Evolutionary conservation across 1,140 invertebrate genomes (phyloP), one percentile per base, ranked within the genome.

Genomic region (Drosophila sucinea): DNA sequence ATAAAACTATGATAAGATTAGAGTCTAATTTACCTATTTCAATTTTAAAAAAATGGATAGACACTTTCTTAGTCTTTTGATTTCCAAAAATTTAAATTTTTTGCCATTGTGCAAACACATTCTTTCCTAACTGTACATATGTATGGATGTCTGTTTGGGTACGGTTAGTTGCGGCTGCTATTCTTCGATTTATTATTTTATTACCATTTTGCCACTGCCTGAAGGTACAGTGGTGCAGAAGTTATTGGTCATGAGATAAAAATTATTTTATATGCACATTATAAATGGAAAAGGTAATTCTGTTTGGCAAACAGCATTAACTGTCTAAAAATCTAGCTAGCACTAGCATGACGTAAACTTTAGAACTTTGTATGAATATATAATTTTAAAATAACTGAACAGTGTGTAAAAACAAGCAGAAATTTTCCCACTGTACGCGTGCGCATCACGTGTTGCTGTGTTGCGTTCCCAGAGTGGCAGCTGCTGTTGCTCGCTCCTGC

Each of bases 121-220:
- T 17, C 0, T 17, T 17, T 0, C 0, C 17, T 17, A 17, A 17
- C 17, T 51, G 10, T 51, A 5, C 23, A 38, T 41, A 27, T 54
- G 61, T 51, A 23, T 63, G 29, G 51, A 4, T 33, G n/a, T 51
- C 4, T 60, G 23, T 63, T 23, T 63, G 40, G 41, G 27, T 63
- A 27, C 30, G n/a, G 41, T 41, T 68, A 56, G 57, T 51, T 63
- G 47, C 62, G 33, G 66, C 40, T 70, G 60, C 27, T 77, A 73
- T 73, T 67, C 76, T 87, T 87, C 84, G 83, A 87, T 87, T 89
- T 87, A 87, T 87, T 86, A 86, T 87, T 83, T 83, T 87, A 87
- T 87, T 87, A 89, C 79, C 83, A 85, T 85, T 84, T 70, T 66
- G 60, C 40, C 41, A 29, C 29, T 68, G 57, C 35, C 44, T 51